Percentiles rank a stretch among this genome's conserved stretches.
Evolutionary conservation across 2,113 vertebrate species (phyloP).

Genomic region (Marmota flaviventris): DNA sequence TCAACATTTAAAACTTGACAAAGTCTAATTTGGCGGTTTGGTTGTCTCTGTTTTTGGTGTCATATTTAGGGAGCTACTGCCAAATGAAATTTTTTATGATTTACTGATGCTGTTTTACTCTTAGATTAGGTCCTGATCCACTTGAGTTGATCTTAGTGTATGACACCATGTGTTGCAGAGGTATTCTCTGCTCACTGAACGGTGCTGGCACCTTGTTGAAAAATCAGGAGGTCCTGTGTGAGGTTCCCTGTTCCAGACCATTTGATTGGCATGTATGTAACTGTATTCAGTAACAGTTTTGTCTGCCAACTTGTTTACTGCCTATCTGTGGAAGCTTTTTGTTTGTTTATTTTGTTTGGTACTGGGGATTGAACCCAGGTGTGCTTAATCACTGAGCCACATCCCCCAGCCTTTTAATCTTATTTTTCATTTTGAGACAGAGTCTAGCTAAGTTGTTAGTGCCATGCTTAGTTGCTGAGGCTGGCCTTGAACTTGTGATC

Average conservation of each 20-base stretch:
- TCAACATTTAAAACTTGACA: background rate
- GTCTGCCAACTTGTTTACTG: background rate
- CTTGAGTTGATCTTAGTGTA: background rate
- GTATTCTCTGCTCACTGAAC: rapidly evolving
- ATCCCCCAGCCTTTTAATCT: no score
- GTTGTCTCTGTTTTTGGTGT: background rate
- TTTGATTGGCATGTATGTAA: no score
- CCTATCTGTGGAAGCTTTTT: no score
- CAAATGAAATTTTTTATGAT: background rate
- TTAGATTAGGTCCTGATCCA: background rate
- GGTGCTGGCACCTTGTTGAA: background rate
- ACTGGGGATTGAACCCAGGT: no score
- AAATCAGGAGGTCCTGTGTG: background rate
- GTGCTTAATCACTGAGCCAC: no score
- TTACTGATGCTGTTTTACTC: background rate
- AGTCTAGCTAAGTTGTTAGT: no score
- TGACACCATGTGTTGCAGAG: background rate
- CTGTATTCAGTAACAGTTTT: background rate
- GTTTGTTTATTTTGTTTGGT: no score
- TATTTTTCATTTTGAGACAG: no score
- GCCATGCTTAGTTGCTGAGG: no score
- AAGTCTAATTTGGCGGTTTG: background rate
- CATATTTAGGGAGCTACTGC: background rate
- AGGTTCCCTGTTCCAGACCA: no score
- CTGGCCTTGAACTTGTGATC: no score